Evolutionary conservation across 1,140 invertebrate species (phyloP), one percentile per base, ranked within the genome.

Genomic region (Oncopeltus fasciatus): DNA sequence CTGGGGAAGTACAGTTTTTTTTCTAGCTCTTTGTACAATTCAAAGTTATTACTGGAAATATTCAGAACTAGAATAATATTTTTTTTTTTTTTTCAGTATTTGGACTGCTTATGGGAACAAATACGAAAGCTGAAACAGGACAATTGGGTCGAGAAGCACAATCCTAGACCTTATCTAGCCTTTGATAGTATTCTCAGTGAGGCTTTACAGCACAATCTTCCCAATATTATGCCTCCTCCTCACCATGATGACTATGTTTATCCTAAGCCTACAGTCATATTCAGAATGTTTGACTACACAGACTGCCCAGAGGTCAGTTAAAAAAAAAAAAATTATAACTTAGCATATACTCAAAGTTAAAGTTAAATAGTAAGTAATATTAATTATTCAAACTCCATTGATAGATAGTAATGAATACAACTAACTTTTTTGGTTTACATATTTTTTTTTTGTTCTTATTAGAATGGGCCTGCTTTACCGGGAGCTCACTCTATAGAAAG

Each of bases 131-230:
- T 99, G 16, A 82, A 88, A 43, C 85, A 88, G 68, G 92, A 96
- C 70, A 95, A 95, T 73, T 99, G 95, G 95, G 85, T 87, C 31
- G 96, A 99, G 72, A 94, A 95, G 70, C 94, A 98, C 73, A 96
- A 99, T 71, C 82, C 86, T 2, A 80, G 95, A 28, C 94, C 95
- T 0, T 99, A 99, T 72, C 76, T 96, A 16, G 90, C 91, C 0
- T 99, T 99, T 76, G 95, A 98, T 72, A 88, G 87, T 2, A 87
- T 93, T 59, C 72, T 99, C 9, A 95, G 90, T 76, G 95, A 98
- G 74, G 94, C 95, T 11, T 74, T 98, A 43, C 91, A 97, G 71
- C 95, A 99, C 70, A 95, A 92, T 74, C 78, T 99, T 61, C 94
- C 95, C 4, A 78, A 82, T 53, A 87, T 98, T 65, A 77, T 85